phyloP scores from a whole-genome alignment of 2,888 invertebrate genomes.

The Lucinisca nassula region DNA sequence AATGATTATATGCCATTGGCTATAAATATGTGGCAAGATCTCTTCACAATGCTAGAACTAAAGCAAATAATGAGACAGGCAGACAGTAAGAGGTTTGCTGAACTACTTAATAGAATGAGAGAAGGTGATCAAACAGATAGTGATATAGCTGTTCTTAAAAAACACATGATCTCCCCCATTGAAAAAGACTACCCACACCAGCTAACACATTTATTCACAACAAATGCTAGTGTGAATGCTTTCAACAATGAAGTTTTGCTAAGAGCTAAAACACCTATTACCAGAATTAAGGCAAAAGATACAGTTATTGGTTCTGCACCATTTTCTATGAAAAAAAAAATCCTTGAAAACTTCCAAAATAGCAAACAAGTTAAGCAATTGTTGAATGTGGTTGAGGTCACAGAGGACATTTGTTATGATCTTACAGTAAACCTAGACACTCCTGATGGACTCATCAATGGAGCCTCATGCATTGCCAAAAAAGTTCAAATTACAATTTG shows the following conservation, averaged over 20 bases:
- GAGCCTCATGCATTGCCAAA: conserved; percentile 41
- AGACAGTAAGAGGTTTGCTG: conserved; percentile 67
- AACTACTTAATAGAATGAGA: conserved; percentile 59
- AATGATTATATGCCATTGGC: conserved; percentile 42
- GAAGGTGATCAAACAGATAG: conserved; percentile 48
- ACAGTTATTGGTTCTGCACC: conserved; percentile 39
- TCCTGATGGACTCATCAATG: conserved; percentile 61
- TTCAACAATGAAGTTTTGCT: conserved; percentile 20
- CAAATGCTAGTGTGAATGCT: conserved; percentile 15
- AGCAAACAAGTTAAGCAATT: conserved; percentile 20
- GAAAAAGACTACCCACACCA: conserved; percentile 33
- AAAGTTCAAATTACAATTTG: conserved; percentile 1
- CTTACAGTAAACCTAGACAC: conserved; percentile 49
- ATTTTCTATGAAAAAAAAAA: conserved; percentile 7
- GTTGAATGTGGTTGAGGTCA: conserved; percentile 29
- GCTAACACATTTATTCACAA: conserved; percentile 12
- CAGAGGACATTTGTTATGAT: conserved; percentile 56
- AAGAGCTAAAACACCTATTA: not conserved
- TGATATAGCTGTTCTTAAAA: conserved; percentile 58
- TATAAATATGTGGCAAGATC: conserved; percentile 63
- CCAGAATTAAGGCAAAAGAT: conserved; percentile 37
- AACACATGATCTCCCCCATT: conserved; percentile 1
- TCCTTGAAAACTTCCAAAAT: conserved; percentile 17
- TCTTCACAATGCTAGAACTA: conserved; percentile 63
- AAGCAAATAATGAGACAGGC: conserved; percentile 69